These are phyloP conservation scores for Meloe dianella DNA, from an alignment of 2,888 invertebrate species.

Conservation along the genomic window DNA sequence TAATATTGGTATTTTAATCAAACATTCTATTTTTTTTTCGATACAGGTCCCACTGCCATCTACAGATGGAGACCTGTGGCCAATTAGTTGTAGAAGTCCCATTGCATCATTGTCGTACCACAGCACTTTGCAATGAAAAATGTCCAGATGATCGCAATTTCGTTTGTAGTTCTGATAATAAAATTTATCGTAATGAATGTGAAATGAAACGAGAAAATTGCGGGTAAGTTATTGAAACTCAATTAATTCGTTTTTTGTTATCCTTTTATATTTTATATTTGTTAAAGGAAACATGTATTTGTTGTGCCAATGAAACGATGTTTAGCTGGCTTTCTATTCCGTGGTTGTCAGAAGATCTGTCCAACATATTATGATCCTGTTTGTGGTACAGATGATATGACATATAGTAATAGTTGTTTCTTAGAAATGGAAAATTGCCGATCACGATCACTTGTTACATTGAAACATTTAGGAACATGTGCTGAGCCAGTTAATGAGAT, in stretches of 20 bases:
- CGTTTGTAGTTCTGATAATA: conserved; percentile 89
- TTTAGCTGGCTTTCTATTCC: conserved; percentile 82
- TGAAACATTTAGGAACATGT: conserved; percentile 84
- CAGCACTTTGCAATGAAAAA: conserved; percentile 79
- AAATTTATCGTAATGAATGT: conserved; percentile 88
- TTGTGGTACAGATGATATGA: conserved; percentile 90
- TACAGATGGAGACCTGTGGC: conserved; percentile 82
- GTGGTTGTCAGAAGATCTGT: conserved; percentile 86
- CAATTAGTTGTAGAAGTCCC: conserved; percentile 85
- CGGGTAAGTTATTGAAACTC: conserved; percentile 64
- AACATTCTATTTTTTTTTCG: not conserved
- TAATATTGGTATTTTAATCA: not conserved
- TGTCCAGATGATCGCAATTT: conserved; percentile 77
- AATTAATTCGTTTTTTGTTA: not conserved
- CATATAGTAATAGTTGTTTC: conserved; percentile 93
- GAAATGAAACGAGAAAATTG: conserved; percentile 91
- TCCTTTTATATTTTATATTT: not conserved
- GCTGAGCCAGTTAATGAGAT: conserved; percentile 83
- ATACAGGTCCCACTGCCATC: conserved; percentile 79
- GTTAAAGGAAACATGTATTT: conserved; percentile 80
- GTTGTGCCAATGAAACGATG: conserved; percentile 90
- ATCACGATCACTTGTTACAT: conserved; percentile 76
- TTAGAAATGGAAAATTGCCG: conserved; percentile 90
- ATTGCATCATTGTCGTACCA: conserved; percentile 82
- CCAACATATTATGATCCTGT: conserved; percentile 88